Evolutionary conservation across 2,113 vertebrate species (phyloP).

Genomic region (Hiodon tergisus): DNA sequence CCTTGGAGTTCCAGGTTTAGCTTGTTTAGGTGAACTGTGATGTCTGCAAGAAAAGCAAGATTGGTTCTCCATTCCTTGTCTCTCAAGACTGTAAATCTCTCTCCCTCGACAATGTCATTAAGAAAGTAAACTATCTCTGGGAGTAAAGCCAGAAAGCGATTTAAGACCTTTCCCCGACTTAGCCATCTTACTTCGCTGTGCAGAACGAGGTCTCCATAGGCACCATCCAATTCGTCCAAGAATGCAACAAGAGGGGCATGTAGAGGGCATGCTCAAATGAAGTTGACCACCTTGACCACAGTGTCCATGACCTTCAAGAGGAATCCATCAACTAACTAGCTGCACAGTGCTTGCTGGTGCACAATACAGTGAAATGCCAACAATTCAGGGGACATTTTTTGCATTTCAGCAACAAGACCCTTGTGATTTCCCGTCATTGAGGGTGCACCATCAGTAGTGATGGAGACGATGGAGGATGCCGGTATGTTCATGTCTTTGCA

Average conservation of each 20-base stretch:
- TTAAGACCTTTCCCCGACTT: slow-evolving; percentile 6
- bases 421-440: slow-evolving; percentile 11
- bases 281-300: slow-evolving; percentile 14
- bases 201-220: slow-evolving; percentile 9
- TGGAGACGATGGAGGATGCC: slow-evolving; percentile 4
- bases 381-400: slow-evolving; percentile 12
- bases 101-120: slow-evolving; percentile 11
- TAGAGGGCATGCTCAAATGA: background rate
- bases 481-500: slow-evolving; percentile 13
- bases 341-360: slow-evolving; percentile 8
- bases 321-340: slow-evolving; percentile 15
- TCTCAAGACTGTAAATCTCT: slow-evolving; percentile 11
- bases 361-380: slow-evolving; percentile 14
- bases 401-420: slow-evolving; percentile 10
- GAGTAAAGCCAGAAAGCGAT: slow-evolving; percentile 6
- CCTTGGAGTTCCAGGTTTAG: slow-evolving; percentile 12
- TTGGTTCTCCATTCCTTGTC: slow-evolving; percentile 14
- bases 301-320: slow-evolving; percentile 10
- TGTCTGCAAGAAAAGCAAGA: slow-evolving; percentile 10
- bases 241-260: slow-evolving; percentile 6
- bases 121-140: slow-evolving; percentile 10
- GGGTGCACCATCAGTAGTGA: slow-evolving; percentile 9
- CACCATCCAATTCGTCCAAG: background rate
- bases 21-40: slow-evolving; percentile 2
- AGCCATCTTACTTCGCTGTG: slow-evolving; percentile 10